phyloP scores from a whole-genome alignment of 2,113 vertebrate genomes.

The Eurypyga helias region DNA sequence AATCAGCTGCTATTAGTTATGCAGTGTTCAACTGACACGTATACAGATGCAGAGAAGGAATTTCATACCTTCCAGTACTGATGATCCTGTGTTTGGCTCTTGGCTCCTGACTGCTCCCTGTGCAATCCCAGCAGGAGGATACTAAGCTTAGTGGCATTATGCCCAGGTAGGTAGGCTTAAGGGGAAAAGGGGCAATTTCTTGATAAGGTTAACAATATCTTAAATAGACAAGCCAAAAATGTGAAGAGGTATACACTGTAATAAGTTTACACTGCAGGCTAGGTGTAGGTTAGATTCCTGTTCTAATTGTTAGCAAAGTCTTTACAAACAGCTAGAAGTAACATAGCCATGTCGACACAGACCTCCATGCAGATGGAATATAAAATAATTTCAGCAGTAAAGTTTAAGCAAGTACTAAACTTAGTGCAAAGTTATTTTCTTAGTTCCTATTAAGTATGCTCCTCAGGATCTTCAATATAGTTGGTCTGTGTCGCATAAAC shows the following conservation, averaged over 20 bases:
- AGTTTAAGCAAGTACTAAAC: not conserved
- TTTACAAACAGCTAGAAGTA: not conserved
- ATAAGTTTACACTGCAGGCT: not conserved
- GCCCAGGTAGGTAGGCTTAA: not conserved
- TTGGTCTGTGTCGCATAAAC: not conserved
- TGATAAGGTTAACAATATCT: not conserved
- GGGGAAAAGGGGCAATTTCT: rapidly evolving
- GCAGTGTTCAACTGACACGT: not conserved
- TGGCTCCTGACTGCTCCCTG: not conserved
- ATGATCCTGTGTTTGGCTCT: not conserved
- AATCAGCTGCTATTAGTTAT: slow-evolving; percentile 53
- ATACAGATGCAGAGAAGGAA: not conserved
- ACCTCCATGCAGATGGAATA: not conserved
- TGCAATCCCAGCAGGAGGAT: not conserved
- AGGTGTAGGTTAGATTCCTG: not conserved
- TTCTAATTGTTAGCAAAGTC: not conserved
- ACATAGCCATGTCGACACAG: not conserved
- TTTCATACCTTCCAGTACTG: not conserved
- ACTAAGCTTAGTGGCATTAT: not conserved
- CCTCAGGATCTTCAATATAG: not conserved
- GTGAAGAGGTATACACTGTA: not conserved
- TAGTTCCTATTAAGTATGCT: not conserved
- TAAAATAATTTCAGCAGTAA: not conserved
- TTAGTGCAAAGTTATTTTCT: not conserved
- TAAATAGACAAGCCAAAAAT: not conserved